Base-by-base conservation (phyloP, 35 echinoderm and acorn worm genomes). In the Ophiothrix spiculata region DNA sequence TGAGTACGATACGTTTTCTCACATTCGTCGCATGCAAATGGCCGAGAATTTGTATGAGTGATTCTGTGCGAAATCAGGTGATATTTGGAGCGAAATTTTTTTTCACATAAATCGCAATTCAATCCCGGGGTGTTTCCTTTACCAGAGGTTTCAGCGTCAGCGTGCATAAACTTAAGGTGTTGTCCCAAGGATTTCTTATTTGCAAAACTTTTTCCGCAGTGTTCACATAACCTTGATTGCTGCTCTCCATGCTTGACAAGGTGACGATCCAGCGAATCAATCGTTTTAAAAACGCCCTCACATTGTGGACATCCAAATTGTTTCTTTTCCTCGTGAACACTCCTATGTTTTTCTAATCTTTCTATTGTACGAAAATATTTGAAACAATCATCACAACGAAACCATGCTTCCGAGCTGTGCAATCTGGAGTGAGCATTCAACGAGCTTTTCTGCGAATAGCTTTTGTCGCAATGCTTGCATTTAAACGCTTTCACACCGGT, bases 141-240 rank as follows among this genome's bases (percentile, higher is more conserved):
- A 15, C 3, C 60, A 10, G 60, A 6, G 3, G 2, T 2, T 2
- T 28, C 60, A 25, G 29, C 60, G 3, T 69, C 60, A 12, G 60
- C 29, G 25, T 69, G 60, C 60, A 69, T 69, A 69, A 69, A 69
- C 60, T 69, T 69, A n/a, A 69, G 17, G 29, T 69, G 60, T 69
- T 69, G 60, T n/a, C 60, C 1, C 1, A 69, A 28, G 23, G 60
- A 25, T n/a, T 69, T 69, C 60, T 69, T 69, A 28, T 69, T 69
- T 69, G 60, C 60, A 69, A 69, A 69, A 69, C 29, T 10, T 28
- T 69, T 69, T n/a, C 60, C 60, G 29, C 60, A 69, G 23, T 69
- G 60, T n/a, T 69, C 60, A 69, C 60, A 69, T n/a, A 69, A n/a
- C 29, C 60, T 69, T 10, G 60, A 28, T 25, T 69, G 60, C 29